Evolutionary conservation across 2,888 invertebrate genomes (phyloP).

Genomic region (Platerodrilus igneus): DNA sequence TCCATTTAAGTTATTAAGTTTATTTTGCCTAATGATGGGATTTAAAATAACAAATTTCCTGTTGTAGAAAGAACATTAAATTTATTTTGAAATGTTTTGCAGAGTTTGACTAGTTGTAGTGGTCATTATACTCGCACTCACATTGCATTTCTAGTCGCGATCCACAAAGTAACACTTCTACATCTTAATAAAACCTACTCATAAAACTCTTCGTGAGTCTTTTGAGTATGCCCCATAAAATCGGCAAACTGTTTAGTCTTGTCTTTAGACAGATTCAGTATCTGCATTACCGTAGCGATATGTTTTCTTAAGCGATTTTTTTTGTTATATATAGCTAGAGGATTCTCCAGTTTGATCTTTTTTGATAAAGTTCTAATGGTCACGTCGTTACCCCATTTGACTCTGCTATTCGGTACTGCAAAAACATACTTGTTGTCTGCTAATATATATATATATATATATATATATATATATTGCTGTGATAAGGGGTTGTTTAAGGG

Average conservation of each 20-base stretch:
- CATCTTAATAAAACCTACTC: too few relatives aligned
- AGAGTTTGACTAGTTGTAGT: too few relatives aligned
- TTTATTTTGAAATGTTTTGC: too few relatives aligned
- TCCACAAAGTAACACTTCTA: too few relatives aligned
- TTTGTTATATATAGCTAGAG: conserved; percentile 7
- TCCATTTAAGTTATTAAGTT: too few relatives aligned
- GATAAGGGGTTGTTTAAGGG: too few relatives aligned
- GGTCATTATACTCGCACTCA: too few relatives aligned
- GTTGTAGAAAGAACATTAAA: too few relatives aligned
- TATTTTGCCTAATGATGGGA: too few relatives aligned
- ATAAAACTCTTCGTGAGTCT: conserved; percentile 23
- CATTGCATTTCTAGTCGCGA: too few relatives aligned
- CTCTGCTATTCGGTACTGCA: conserved; percentile 10
- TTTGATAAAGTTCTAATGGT: conserved; percentile 13
- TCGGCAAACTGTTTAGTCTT: conserved; percentile 14
- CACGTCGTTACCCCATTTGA: conserved; percentile 19
- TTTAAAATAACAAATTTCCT: too few relatives aligned
- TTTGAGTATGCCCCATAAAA: conserved; percentile 19
- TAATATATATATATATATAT: conserved; percentile 15
- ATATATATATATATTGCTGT: too few relatives aligned
- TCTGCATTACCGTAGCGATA: conserved; percentile 13
- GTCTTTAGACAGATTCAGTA: conserved; percentile 10
- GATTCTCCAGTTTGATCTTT: conserved; percentile 12
- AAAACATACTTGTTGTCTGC: conserved; percentile 18
- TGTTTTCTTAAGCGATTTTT: conserved; percentile 16